phyloP scores from a whole-genome alignment of 2,797 vertebrate species.

The Sphaeramia orbicularis region DNA sequence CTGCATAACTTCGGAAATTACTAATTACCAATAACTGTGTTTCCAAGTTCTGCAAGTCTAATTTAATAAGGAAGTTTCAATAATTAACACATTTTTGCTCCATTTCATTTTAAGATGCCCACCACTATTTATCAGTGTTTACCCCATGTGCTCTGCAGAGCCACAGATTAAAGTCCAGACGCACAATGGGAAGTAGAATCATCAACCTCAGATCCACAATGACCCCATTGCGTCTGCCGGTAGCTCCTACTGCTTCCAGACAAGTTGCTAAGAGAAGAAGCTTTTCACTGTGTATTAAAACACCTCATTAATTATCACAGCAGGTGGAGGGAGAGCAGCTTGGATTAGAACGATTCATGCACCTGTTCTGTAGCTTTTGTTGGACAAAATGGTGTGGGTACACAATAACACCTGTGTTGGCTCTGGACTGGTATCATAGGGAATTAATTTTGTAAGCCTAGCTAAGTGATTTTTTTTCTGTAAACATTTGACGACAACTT shows the following conservation, averaged over 20 bases:
- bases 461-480: conserved; percentile 52
- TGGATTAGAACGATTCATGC: conserved; percentile 64
- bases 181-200: conserved; percentile 40
- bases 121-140: conserved; percentile 27
- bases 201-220: conserved; percentile 50
- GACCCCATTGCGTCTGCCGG: conserved; percentile 58
- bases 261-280: conserved; percentile 45
- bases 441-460: conserved; percentile 43
- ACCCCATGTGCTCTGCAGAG: conserved; percentile 29
- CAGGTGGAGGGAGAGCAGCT: conserved; percentile 68
- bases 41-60: background rate
- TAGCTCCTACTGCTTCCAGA: conserved; percentile 38
- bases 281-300: conserved; percentile 53
- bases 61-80: conserved; percentile 9
- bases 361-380: conserved; percentile 71
- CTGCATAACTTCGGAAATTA: conserved; percentile 1
- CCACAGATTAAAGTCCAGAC: conserved; percentile 45
- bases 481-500: conserved; percentile 44
- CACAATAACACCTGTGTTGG: conserved; percentile 70
- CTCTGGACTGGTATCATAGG: conserved; percentile 25
- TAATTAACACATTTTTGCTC: conserved; percentile 18
- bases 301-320: conserved; percentile 80
- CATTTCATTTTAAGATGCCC: conserved; percentile 9
- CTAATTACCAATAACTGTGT: no score
- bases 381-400: conserved; percentile 63